Conservation (phyloP, 2,888 invertebrate genomes). For the Leptinotarsa tumamoca region DNA sequence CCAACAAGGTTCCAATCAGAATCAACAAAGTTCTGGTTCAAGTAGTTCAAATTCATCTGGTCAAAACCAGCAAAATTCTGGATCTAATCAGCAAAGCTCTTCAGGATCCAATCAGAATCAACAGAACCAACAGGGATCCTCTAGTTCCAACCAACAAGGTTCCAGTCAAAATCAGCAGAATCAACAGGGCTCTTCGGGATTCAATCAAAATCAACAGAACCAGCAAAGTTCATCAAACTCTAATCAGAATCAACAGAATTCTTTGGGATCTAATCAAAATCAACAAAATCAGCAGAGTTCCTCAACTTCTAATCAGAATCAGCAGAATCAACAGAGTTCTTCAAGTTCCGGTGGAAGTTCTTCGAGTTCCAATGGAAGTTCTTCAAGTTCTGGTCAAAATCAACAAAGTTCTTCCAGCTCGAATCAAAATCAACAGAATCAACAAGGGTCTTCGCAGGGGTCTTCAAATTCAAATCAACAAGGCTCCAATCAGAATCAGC, state of each 20-base stretch:
- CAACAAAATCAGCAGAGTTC: conserved; percentile 28
- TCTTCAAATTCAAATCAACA: conserved; percentile 6
- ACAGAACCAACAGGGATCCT: conserved; percentile 32
- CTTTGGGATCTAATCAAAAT: conserved; percentile 23
- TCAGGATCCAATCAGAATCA: conserved; percentile 38
- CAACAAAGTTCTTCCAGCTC: conserved; percentile 38
- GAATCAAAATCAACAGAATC: conserved; percentile 42
- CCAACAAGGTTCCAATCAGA: conserved; percentile 43
- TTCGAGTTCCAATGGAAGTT: conserved; percentile 34
- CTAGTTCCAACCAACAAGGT: conserved; percentile 31
- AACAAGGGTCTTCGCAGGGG: conserved; percentile 27
- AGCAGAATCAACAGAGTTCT: conserved; percentile 38
- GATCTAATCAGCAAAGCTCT: conserved; percentile 39
- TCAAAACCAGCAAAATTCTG: conserved; percentile 41
- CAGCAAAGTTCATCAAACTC: conserved; percentile 31
- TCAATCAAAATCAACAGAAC: conserved; percentile 26
- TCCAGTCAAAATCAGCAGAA: conserved; percentile 36
- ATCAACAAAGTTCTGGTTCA: conserved; percentile 38
- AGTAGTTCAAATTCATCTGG: conserved; percentile 25
- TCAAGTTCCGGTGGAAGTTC: conserved; percentile 37
- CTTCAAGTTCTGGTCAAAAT: conserved; percentile 36
- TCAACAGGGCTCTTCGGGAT: no score
- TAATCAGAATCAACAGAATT: conserved; percentile 29
- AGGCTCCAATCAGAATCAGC: conserved; percentile 34
- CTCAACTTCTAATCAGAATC: conserved; percentile 27